phyloP scores from a whole-genome alignment of 2,888 invertebrate genomes.

The Hirudinaria manillensis region DNA sequence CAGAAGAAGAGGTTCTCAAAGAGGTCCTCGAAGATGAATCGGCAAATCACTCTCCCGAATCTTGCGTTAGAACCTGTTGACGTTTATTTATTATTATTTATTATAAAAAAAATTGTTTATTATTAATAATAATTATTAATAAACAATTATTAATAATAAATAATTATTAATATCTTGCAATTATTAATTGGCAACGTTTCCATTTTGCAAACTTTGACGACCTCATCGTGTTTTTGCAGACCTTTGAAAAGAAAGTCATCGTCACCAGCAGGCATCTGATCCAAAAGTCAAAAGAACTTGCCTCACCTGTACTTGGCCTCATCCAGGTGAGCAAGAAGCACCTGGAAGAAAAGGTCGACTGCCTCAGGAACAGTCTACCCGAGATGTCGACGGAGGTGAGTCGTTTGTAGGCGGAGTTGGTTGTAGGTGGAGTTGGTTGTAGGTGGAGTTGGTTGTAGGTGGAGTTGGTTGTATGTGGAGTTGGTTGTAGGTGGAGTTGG shows the following conservation, averaged over 20 bases:
- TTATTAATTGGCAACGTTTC: too few relatives aligned
- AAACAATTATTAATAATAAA: background rate
- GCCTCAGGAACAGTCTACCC: too few relatives aligned
- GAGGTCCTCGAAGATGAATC: background rate
- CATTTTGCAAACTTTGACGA: too few relatives aligned
- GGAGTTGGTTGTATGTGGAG: too few relatives aligned
- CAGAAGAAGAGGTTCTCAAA: constrained; percentile 10
- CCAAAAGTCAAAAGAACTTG: constrained; percentile 3
- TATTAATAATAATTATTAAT: background rate
- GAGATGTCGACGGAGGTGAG: too few relatives aligned
- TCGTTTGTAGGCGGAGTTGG: too few relatives aligned
- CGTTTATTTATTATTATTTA: background rate
- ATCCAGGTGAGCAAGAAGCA: constrained; percentile 9
- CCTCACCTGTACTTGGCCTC: background rate
- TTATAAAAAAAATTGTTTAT: background rate
- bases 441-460: too few relatives aligned
- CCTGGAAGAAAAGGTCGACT: too few relatives aligned
- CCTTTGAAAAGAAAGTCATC: background rate
- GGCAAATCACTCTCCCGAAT: constrained; percentile 4
- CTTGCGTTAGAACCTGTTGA: background rate
- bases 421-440: too few relatives aligned
- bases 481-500: too few relatives aligned
- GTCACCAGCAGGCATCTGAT: constrained; percentile 17
- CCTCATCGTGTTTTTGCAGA: background rate
- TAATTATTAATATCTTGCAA: too few relatives aligned